Conservation (phyloP, 1,140 invertebrate genomes). For the Ceratoteleas bidentatus region DNA sequence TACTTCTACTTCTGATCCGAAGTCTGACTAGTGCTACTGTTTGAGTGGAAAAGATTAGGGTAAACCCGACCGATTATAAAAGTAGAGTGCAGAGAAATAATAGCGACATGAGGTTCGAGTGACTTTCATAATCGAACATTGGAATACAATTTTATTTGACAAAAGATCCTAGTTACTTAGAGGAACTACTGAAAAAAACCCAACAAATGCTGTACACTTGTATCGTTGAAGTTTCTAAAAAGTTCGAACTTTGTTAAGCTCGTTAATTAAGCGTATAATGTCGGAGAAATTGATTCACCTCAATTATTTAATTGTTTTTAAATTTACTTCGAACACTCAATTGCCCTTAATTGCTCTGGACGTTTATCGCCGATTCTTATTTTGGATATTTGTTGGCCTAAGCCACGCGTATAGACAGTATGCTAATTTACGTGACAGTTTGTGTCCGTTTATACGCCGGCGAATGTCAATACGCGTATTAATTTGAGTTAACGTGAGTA, state of each 20-base stretch:
- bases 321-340: not conserved
- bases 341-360: not conserved
- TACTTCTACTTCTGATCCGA: not conserved
- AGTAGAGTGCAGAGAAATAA: not conserved
- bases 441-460: not conserved
- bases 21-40: not conserved
- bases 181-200: too few relatives aligned
- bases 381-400: not conserved
- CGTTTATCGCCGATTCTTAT: not conserved
- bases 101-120: too few relatives aligned
- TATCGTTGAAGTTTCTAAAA: too few relatives aligned
- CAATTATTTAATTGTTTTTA: not conserved
- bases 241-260: too few relatives aligned
- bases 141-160: not conserved
- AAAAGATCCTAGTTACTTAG: not conserved
- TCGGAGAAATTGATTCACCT: not conserved
- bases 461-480: not conserved
- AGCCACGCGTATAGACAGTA: not conserved
- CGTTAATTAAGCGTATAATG: too few relatives aligned
- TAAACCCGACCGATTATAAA: not conserved
- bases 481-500: not conserved
- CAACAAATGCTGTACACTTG: too few relatives aligned
- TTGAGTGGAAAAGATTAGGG: not conserved
- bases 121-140: not conserved
- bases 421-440: not conserved